These are phyloP conservation scores for Sphaerophoria rueppellii DNA, from an alignment of 2,888 invertebrate genomes.

Conservation along the genomic window DNA sequence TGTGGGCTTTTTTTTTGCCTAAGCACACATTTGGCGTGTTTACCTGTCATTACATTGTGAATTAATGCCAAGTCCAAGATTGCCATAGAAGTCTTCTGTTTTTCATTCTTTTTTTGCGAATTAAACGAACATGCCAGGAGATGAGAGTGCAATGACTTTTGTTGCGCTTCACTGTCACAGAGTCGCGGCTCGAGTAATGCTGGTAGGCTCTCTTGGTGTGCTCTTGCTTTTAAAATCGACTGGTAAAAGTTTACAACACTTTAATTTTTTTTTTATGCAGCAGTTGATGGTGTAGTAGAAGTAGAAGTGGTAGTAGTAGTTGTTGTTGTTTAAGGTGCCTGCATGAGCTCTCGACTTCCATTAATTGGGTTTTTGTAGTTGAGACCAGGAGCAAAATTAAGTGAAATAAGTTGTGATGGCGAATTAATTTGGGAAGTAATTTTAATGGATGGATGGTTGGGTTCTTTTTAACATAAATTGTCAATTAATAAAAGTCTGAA, in stretches of 20 bases:
- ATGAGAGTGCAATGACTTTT: constrained; percentile 68
- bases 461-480: constrained; percentile 17
- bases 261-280: neutral
- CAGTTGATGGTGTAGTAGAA: neutral
- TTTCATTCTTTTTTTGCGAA: neutral
- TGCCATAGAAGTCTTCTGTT: constrained; percentile 55
- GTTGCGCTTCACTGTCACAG: constrained; percentile 39
- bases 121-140: constrained; percentile 53
- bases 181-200: constrained; percentile 39
- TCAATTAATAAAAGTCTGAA: neutral
- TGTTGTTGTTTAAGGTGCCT: neutral
- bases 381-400: constrained; percentile 43
- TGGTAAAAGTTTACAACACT: neutral
- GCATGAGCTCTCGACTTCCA: constrained; percentile 39
- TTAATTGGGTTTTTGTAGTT: neutral
- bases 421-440: constrained; percentile 6
- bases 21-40: constrained; percentile 71
- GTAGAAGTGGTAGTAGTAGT: too few species aligned
- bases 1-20: constrained; percentile 38
- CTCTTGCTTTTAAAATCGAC: neutral
- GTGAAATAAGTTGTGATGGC: constrained; percentile 1
- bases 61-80: constrained; percentile 73
- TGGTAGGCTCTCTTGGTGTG: constrained; percentile 21
- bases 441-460: constrained; percentile 9
- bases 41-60: constrained; percentile 71